Percentiles rank a stretch among this genome's conserved stretches.
Evolutionary conservation across 2,113 vertebrate species (phyloP).

Genomic region (Pandion haliaetus): DNA sequence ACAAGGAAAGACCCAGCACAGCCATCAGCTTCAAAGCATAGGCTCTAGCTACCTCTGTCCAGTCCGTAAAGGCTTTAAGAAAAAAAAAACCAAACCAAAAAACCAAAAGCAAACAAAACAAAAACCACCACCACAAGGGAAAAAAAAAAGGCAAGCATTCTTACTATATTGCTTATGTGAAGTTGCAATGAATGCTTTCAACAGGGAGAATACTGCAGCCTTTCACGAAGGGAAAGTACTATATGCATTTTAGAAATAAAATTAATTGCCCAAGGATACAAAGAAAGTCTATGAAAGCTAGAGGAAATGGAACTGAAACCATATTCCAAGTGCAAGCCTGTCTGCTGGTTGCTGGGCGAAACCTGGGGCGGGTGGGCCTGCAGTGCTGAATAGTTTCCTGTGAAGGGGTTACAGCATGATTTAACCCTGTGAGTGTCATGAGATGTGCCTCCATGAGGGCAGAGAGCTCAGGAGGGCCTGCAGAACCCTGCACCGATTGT

Average conservation of each 20-base stretch:
- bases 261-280: neutral
- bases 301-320: neutral
- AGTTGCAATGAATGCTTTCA: neutral
- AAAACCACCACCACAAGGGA: neutral
- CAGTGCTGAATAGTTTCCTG: neutral
- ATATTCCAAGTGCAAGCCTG: neutral
- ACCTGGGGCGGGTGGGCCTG: neutral
- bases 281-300: neutral
- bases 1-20: neutral
- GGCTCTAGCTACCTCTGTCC: neutral
- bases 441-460: neutral
- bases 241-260: neutral
- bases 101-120: too few species aligned
- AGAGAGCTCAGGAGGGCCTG: neutral
- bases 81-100: too few species aligned
- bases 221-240: neutral
- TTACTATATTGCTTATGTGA: neutral
- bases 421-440: neutral
- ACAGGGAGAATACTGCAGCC: neutral
- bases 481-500: rapidly evolving
- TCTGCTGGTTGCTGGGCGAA: neutral
- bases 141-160: neutral
- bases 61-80: neutral
- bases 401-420: neutral
- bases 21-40: neutral